Base-by-base conservation (phyloP, 2,888 invertebrate genomes). In the Amiota communis region DNA sequence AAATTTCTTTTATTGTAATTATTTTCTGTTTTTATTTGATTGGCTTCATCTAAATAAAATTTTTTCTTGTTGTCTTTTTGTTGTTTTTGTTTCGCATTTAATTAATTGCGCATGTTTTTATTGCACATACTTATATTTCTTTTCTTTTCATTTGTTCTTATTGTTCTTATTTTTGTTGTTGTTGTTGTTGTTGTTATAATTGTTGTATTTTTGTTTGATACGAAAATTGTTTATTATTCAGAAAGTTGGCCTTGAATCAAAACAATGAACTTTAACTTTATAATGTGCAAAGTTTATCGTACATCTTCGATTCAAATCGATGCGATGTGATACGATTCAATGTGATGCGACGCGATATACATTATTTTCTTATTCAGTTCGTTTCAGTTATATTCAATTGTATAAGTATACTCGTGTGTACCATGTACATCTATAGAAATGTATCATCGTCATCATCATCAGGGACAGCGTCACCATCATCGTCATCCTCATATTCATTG, bases 211-310 rank as follows among this genome's bases (percentile, higher is more conserved):
- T 48, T 74, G 78, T 79, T 78, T 79, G 78, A 63, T 57, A 53
- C n/a, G n/a, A 57, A 17, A 13, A 57, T 63, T 63, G 36, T 71
- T 65, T 71, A 56, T 74, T 70, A 70, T 79, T 75, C 79, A 85
- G 80, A 36, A 36, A 80, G 80, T 81, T 88, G 87, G 87, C 87
- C 87, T 87, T 87, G 87, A 88, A 88, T 83, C 79, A 84, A 88
- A 85, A 78, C 87, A 86, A 81, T 82, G 88, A 87, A 87, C 87
- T 87, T 87, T 87, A 86, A 83, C 87, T 86, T 85, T 74, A 67
- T 72, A 61, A 75, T 75, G 79, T 78, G 79, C 76, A 73, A 78
- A 79, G 81, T 86, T 84, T 86, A 84, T 84, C 84, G 86, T 86
- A 71, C 86, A 86, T 83, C 82, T 76, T 73, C 74, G 70, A n/a